Evolutionary conservation across 1,140 invertebrate species (phyloP).

Genomic region (Calliphora vicina): DNA sequence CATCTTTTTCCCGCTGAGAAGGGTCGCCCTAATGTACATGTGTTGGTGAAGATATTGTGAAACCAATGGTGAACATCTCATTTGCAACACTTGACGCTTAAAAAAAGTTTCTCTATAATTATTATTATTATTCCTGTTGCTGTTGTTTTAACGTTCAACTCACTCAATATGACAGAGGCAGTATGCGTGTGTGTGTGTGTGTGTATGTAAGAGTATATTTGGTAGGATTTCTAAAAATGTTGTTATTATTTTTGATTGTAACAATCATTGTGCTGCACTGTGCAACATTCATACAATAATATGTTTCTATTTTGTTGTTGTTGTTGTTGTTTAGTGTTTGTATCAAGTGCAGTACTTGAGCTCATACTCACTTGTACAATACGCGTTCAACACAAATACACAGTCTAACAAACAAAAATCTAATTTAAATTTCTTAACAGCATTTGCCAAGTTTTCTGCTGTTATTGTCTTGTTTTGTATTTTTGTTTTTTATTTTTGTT

Average conservation of each 20-base stretch:
- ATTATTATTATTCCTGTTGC: neutral
- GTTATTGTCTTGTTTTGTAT: neutral
- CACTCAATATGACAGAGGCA: neutral
- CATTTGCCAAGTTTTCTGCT: neutral
- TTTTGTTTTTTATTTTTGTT: neutral
- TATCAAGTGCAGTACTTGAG: no score
- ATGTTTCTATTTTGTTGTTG: neutral
- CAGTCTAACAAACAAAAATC: neutral
- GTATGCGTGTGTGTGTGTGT: neutral
- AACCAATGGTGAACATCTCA: slow-evolving; percentile 17
- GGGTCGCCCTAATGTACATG: no score
- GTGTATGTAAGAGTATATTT: neutral
- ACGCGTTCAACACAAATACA: neutral
- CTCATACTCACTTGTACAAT: neutral
- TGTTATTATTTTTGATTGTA: neutral
- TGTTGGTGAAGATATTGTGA: neutral
- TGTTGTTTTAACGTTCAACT: neutral
- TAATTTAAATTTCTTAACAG: slow-evolving; percentile 29
- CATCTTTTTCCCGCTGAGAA: no score
- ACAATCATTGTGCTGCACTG: neutral
- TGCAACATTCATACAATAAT: neutral
- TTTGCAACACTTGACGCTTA: slow-evolving; percentile 22
- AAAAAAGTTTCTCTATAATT: no score
- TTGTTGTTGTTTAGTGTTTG: neutral
- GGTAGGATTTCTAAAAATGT: neutral